Evolutionary conservation across 2,888 invertebrate species (phyloP), one percentile per base, ranked within the genome.

Genomic region (Rhynchonema sp.): DNA sequence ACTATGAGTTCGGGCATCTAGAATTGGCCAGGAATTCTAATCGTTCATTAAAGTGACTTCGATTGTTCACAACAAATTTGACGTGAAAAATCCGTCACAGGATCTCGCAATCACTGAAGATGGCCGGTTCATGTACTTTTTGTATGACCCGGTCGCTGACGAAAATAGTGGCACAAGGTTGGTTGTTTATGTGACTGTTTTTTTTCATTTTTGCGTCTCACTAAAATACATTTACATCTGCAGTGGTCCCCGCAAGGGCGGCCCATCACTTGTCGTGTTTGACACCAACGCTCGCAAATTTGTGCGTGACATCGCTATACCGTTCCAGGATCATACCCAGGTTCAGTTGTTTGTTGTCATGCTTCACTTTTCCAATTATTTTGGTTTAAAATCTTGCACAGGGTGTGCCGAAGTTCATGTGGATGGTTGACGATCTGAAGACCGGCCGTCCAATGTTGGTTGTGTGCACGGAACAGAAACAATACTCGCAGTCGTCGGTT

Each of bases 131-230:
- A 64, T 72, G 23, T 72, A 69, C 62, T 72, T 68, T 55, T 64
- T 71, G 25, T 72, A 70, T 59, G 72, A 71, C 60, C 70, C 71
- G 23, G 61, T 65, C 20, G 66, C 68, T 1, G 71, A 71, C 59
- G 70, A 71, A 58, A 63, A 60, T 29, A 66, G 46, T 27, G 58
- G 54, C 30, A 54, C 52, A 20, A 56, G 56, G 56, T 56, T n/a
- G 23, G n/a, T 13, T 29, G 25, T 30, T n/a, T n/a, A n/a, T n/a
- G n/a, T n/a, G n/a, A n/a, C n/a, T n/a, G n/a, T n/a, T n/a, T n/a
- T n/a, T n/a, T n/a, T n/a, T n/a, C n/a, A n/a, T n/a, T n/a, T n/a
- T n/a, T n/a, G n/a, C n/a, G n/a, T n/a, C n/a, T n/a, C n/a, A n/a
- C n/a, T n/a, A n/a, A n/a, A n/a, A n/a, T n/a, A n/a, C n/a, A n/a